Evolutionary conservation across 2,797 vertebrate genomes (phyloP), one percentile per base, ranked within the genome.

Genomic region (Rhynchotus rufescens): DNA sequence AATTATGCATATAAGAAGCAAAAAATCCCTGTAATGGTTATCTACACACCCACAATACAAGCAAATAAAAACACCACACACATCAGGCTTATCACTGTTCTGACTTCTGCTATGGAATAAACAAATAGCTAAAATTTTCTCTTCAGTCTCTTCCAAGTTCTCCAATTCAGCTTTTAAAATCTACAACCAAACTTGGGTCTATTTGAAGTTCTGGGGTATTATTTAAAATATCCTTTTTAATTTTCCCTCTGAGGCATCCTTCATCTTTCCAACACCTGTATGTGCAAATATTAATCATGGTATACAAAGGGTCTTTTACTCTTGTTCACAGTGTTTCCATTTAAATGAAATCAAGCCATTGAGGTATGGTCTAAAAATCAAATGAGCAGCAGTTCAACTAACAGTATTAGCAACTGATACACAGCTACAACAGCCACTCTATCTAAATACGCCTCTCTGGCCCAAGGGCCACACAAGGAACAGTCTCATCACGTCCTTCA

Each of bases 161-260:
- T 51, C 12, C n/a, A 74, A 23, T 62, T 72, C 78, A 80, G 44
- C 42, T 88, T 78, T 44, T 47, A 78, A 93, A 92, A 86, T 77
- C 22, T 47, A 62, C 86, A 88, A 84, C 1, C 32, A 92, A 56
- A 42, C 12, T 49, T 4, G 1, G 54, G 30, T 38, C 66, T 78
- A 87, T 86, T 90, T 93, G 72, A 91, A 88, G 62, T 90, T 93
- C 60, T 78, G 47, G 87, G 66, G 60, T 80, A 40, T 75, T 86
- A 75, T 44, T 93, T 83, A 73, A 88, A 92, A n/a, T 69, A 56
- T 4, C 12, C 12, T 80, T 85, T 81, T 85, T 51, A 59, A 83
- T 72, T 45, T 82, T 84, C 38, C 23, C 54, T 77, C 65, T 72
- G 71, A 80, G n/a, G 72, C n/a, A 77, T 89, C 72, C 75, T 54